Base-by-base conservation (phyloP, 2,888 invertebrate genomes). In the Candidula unifasciata region DNA sequence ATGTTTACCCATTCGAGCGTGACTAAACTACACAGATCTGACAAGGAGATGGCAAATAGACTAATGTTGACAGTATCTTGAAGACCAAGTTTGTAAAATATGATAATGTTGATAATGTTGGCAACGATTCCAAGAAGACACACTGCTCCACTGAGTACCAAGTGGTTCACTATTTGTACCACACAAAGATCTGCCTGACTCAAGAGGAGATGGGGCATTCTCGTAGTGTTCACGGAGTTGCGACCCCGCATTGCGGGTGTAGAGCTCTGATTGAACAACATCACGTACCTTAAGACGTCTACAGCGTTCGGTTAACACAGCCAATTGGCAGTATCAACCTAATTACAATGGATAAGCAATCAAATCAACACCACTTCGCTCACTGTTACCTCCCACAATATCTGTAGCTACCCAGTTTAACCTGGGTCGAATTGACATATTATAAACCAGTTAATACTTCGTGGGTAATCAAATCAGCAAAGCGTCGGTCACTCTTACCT, bases 151-250 rank as follows among this genome's bases (percentile, higher is more conserved):
- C 79, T 79, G 37, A 79, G 16, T 44, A 68, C 27, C 2, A 79
- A 52, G n/a, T 66, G 44, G 66, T 79, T 79, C n/a, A 68, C 79
- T 18, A 79, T 79, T 68, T 79, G 64, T 68, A 79, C 27, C 0
- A 79, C 16, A 2, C 30, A n/a, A 16, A 79, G 44, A 33, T 37
- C 79, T 52, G n/a, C 79, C 44, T 24, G 3, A n/a, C 79, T 79
- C n/a, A 79, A 33, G 18, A 24, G 5, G 24, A 30, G 1, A 16
- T 30, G 30, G 16, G 74, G n/a, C 27, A 27, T n/a, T 24, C n/a
- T 21, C 10, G 24, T 44, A n/a, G 44, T 73, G 27, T 13, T 44
- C 24, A 13, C 52, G 16, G 13, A 2, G 18, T 0, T n/a, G 13
- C 3, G 10, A n/a, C 2, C 1, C 5, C 3, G 37, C 21, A 3